Base-by-base conservation (phyloP, 2,797 vertebrate species). In the Mus caroli region DNA sequence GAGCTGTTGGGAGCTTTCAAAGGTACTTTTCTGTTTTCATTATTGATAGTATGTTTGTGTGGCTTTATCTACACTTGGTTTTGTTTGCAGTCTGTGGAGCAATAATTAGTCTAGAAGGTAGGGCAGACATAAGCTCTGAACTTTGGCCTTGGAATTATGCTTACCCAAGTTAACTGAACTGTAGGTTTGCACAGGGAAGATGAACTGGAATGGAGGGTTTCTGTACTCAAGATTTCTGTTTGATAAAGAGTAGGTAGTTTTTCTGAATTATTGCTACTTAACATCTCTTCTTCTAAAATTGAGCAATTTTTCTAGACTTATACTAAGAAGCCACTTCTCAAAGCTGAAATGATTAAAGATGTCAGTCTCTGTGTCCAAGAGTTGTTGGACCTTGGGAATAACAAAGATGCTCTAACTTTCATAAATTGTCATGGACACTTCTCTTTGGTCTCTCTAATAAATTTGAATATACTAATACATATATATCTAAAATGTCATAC, bases 41-140 rank as follows among this genome's bases (percentile, higher is more conserved):
- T 88, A 78, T 67, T 76, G 34, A 71, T 69, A 22, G 40, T 95
- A 91, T 85, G 10, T 83, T 82, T 87, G 26, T 94, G 43, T 93
- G 86, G 6, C 31, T 93, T 84, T 93, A 77, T 83, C 75, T 28
- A 88, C 8, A 43, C 37, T 90, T 94, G 54, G 31, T 15, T 52
- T 82, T 96, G 40, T 97, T 96, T 96, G 54, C 79, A 97, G 40
- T 92, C 40, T 92, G 60, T 88, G 84, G 26, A 79, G 15, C 62
- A 90, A 6, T 91, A 78, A 88, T 90, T 94, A 37, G 6, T 79
- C 73, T 90, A 67, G 62, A 71, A 92, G 20, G 17, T 40, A 78
- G 37, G 0, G 3, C 56, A 43, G 1, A 31, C 14, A 75, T 79
- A 28, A 83, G 24, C 60, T 87, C 56, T 96, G 86, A 93, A 54